phyloP scores from a whole-genome alignment of 2,888 invertebrate species.

The Clivina fossor region DNA sequence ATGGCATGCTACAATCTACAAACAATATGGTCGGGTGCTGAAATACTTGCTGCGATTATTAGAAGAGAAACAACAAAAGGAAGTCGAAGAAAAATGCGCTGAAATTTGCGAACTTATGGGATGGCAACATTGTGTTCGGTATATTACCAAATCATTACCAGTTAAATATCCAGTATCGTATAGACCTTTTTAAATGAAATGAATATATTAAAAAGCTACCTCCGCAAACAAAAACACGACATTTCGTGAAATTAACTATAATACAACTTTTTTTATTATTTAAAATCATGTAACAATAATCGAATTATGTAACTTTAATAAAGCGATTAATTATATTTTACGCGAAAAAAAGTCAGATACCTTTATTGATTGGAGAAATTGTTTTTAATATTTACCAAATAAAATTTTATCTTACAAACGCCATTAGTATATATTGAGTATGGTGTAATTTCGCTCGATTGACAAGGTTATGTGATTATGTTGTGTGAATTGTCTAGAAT shows the following conservation, averaged over 20 bases:
- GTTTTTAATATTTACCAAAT: too few relatives aligned
- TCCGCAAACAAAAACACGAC: too few relatives aligned
- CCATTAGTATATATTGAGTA: too few relatives aligned
- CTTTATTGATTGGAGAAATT: too few relatives aligned
- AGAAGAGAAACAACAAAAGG: slow-evolving; percentile 79
- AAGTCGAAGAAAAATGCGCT: slow-evolving; percentile 68
- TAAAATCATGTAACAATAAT: slow-evolving; percentile 5
- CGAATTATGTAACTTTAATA: neutral
- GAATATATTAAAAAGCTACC: slow-evolving; percentile 10
- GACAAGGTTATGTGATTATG: too few relatives aligned
- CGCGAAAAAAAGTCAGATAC: too few relatives aligned
- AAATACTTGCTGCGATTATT: slow-evolving; percentile 73
- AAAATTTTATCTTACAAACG: too few relatives aligned
- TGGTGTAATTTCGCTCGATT: too few relatives aligned
- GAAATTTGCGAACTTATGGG: slow-evolving; percentile 67
- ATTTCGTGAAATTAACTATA: slow-evolving; percentile 5
- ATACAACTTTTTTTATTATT: slow-evolving; percentile 11
- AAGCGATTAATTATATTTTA: too few relatives aligned
- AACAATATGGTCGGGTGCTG: slow-evolving; percentile 79
- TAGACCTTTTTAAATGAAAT: slow-evolving; percentile 65
- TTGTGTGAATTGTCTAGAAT: too few relatives aligned
- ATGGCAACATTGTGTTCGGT: slow-evolving; percentile 68
- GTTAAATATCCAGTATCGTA: slow-evolving; percentile 70
- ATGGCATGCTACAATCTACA: slow-evolving; percentile 78
- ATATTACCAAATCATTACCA: slow-evolving; percentile 61